Base-by-base conservation (phyloP, 2,888 invertebrate species). In the Tachina grossa region DNA sequence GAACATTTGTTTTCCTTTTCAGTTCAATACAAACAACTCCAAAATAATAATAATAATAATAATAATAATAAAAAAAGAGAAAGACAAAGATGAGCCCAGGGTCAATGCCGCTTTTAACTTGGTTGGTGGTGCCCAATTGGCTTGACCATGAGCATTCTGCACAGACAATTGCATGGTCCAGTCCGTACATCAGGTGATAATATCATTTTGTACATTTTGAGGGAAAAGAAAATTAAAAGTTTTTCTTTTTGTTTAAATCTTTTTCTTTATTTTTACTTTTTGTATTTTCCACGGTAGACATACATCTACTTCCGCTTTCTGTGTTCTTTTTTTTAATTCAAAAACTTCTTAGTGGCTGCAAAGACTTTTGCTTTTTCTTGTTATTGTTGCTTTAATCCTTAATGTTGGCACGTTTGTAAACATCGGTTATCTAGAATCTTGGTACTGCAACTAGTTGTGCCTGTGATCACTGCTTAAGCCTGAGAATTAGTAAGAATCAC, bases 381-480 rank as follows among this genome's bases (percentile, higher is more conserved):
- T 74, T 74, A n/a, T 75, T 68, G 53, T 66, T 74, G 72, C 59
- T 69, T 14, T 65, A 47, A 10, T 68, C 13, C 71, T 66, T 85
- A 85, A 85, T 79, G 79, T 85, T 83, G 76, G 85, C 85, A 85
- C 85, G 85, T 85, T 85, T 85, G 83, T 85, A 83, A 85, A 85
- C 85, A 83, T 79, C 47, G 79, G 76, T 68, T 85, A 83, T 83
- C 83, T 75, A 65, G 47, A 65, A 85, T 85, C 85, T 83, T 80
- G n/a, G n/a, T 76, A 61, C 72, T 75, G 66, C 61, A 79, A 65
- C 3, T 85, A 72, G 53, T 83, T 65, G 53, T 31, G 31, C 31
- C 59, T 83, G 76, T 80, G 85, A 85, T 85, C 85, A 79, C 59
- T 85, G 79, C 51, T 83, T 83, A 83, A 77, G 85, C 83, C 79